Percentiles rank a stretch among this genome's conserved stretches.
Conservation (phyloP, 2,113 vertebrate species). For the Myiopsitta monachus region DNA sequence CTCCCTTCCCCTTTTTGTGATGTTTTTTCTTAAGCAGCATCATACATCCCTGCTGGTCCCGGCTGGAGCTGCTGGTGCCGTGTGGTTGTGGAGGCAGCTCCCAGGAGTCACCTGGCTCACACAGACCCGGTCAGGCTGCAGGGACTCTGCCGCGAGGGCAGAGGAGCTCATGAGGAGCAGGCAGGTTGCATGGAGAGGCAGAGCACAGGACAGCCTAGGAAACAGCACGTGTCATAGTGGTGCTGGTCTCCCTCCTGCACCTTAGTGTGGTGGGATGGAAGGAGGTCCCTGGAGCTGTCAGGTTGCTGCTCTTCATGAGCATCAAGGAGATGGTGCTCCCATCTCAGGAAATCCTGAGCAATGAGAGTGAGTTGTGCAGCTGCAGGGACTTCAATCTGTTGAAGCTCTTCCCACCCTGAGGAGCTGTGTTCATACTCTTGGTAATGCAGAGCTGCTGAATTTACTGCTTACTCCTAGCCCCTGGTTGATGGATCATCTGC, state of each 20-base stretch:
- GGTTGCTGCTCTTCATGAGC: not conserved
- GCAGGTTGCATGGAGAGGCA: fast-evolving
- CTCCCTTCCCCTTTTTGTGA: not conserved
- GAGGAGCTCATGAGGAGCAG: not conserved
- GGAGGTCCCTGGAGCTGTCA: not conserved
- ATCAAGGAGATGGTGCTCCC: not conserved
- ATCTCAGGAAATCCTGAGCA: not conserved
- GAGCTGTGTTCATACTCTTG: not conserved
- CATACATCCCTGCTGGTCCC: not conserved
- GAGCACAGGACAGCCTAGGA: not conserved
- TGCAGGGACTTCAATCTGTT: not conserved
- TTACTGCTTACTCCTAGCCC: not conserved
- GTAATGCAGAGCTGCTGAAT: not conserved
- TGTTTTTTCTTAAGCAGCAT: not conserved
- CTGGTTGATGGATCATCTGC: not conserved
- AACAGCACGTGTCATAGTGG: not conserved
- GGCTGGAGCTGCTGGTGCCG: not conserved
- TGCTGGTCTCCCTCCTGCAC: not conserved
- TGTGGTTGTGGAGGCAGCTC: not conserved
- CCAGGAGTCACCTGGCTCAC: not conserved
- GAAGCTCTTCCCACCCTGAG: fast-evolving
- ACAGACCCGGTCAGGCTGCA: not conserved
- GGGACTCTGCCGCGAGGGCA: not conserved
- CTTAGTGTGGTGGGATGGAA: too few relatives aligned
- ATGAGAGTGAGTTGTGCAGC: not conserved